Base-by-base conservation (phyloP, 2,888 invertebrate genomes). In the Bibio marci region DNA sequence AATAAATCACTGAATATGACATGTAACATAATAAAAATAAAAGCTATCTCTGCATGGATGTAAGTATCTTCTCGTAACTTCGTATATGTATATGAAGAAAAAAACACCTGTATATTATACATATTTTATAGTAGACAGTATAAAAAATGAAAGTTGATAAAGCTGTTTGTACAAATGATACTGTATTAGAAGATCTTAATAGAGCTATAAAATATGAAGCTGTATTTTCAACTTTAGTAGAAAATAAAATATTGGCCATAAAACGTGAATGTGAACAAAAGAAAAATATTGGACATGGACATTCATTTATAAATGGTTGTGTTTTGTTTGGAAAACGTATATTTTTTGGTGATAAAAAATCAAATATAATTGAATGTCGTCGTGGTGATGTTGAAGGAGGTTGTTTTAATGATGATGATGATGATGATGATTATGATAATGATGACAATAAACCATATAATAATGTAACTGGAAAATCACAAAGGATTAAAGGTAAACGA, bases 171-270 rank as follows among this genome's bases (percentile, higher is more conserved):
- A 62, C 63, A 18, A 58, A 56, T 41, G 62, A 62, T 42, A 52
- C 54, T n/a, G 8, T n/a, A n/a, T 49, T 55, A 34, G 47, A 49
- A 31, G 60, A 63, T 43, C 49, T 58, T 44, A 55, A 56, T 43
- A 50, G 57, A 13, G 56, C 60, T n/a, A 52, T 60, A 15, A 60
- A 58, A 41, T 62, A 62, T 38, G 63, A 63, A 44, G 54, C 59
- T 11, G 55, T 62, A n/a, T 61, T 62, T 40, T 54, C 54, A 43
- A 53, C 57, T 14, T 50, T 62, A 41, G 52, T 62, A 46, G 57
- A 62, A 47, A 58, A 61, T 49, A 62, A 62, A 50, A 55, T 63
- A 50, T 49, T 56, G 45, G 59, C 58, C 22, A 59, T 62, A 43
- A 62, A 62, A 45, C 55, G 58, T 17, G 62, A 62, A 38, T 60